A percentile compares a stretch with the other conserved stretches of the same genome.
phyloP scores from a whole-genome alignment of 2,797 vertebrate genomes.

The Sphaeramia orbicularis region DNA sequence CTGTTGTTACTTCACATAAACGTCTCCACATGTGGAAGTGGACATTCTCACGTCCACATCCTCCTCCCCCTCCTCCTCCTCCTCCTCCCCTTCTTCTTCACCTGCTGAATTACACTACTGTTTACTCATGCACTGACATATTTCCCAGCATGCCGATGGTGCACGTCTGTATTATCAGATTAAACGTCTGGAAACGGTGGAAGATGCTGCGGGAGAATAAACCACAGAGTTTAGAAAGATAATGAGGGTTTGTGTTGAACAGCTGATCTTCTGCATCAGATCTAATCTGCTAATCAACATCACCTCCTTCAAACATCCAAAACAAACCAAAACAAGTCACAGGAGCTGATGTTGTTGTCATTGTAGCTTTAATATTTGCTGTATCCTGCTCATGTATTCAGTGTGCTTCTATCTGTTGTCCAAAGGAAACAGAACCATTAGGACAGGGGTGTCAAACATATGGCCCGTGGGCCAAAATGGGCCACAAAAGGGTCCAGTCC shows the following conservation, averaged over 20 bases:
- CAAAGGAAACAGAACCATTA: no score
- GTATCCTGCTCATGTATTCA: no score
- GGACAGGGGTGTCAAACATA: no score
- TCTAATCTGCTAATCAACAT: no score
- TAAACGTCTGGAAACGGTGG: conserved; percentile 11
- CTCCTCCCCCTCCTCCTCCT: conserved; percentile 22
- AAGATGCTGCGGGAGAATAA: conserved; percentile 8
- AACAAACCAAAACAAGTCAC: no score
- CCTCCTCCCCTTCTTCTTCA: neutral
- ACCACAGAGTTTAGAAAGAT: conserved; percentile 14
- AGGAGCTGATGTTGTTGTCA: no score
- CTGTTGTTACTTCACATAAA: neutral
- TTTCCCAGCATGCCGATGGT: neutral
- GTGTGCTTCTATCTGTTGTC: no score
- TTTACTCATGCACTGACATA: conserved; percentile 3
- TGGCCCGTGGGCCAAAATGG: no score
- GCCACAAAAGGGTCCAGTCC: no score
- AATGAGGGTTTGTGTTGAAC: no score
- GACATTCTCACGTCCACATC: conserved; percentile 44
- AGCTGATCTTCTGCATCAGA: neutral
- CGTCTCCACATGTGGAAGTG: conserved; percentile 3
- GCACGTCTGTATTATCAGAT: conserved; percentile 33
- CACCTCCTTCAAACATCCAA: no score
- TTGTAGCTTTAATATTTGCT: no score
- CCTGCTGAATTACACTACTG: neutral